Percentiles rank a stretch among this genome's conserved stretches.
phyloP scores from a whole-genome alignment of 2,113 vertebrate genomes.

The Barbus barbus region DNA sequence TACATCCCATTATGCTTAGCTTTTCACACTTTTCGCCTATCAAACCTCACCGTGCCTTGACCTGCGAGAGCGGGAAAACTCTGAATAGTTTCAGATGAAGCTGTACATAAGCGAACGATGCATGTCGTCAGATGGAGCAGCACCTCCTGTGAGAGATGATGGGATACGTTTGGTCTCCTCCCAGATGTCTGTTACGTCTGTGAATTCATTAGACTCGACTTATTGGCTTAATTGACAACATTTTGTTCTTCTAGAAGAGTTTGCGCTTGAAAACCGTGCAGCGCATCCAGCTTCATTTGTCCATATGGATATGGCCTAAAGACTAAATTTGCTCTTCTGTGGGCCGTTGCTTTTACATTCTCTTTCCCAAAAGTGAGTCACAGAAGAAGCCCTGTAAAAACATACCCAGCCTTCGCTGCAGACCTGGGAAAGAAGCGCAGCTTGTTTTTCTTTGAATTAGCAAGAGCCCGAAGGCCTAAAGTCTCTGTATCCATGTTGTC shows the following conservation, averaged over 20 bases:
- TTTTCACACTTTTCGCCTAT: constrained; percentile 1
- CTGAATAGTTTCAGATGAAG: not conserved
- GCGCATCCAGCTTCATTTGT: constrained; percentile 12
- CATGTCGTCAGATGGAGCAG: not conserved
- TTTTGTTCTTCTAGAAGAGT: not conserved
- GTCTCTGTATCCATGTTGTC: constrained; percentile 76
- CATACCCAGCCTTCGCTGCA: constrained; percentile 58
- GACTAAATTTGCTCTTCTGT: constrained; percentile 10
- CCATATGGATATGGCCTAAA: constrained; percentile 28
- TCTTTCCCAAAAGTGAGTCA: constrained; percentile 41
- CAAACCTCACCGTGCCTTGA: not conserved
- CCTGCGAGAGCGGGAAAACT: constrained; percentile 34
- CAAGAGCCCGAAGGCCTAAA: constrained; percentile 70
- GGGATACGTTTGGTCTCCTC: not conserved
- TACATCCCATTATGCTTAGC: constrained; percentile 50
- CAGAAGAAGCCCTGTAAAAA: constrained; percentile 40
- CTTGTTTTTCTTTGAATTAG: constrained; percentile 72
- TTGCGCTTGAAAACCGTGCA: not conserved
- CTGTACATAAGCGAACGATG: not conserved
- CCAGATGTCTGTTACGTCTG: not conserved
- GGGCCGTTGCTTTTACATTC: constrained; percentile 40
- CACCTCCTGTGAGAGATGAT: not conserved
- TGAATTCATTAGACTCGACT: not conserved
- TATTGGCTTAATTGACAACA: not conserved
- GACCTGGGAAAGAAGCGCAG: constrained; percentile 77